A percentile compares a stretch with the other conserved stretches of the same genome.
Evolutionary conservation across 2,888 invertebrate species (phyloP).

Genomic region (Teleiodes luculella): DNA sequence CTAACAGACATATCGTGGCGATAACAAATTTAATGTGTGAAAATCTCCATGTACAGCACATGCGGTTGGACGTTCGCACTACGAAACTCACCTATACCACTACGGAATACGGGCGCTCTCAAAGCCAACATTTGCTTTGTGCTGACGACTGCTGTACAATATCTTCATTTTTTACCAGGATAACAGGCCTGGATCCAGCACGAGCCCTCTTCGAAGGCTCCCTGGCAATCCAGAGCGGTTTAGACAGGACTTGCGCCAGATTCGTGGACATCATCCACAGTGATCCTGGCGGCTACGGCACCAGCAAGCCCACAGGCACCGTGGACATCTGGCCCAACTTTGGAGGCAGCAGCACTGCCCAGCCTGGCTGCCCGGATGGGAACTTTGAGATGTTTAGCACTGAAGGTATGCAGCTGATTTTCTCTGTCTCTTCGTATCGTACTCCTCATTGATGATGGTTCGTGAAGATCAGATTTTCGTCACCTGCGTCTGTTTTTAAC

Average conservation of each 20-base stretch:
- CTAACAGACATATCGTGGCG: no score
- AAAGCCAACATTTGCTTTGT: no score
- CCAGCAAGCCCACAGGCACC: conserved; percentile 66
- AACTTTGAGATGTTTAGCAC: conserved; percentile 48
- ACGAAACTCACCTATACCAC: no score
- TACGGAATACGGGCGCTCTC: no score
- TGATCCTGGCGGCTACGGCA: conserved; percentile 80
- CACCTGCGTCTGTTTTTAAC: no score
- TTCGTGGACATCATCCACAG: conserved; percentile 84
- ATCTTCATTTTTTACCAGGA: conserved; percentile 45
- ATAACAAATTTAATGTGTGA: no score
- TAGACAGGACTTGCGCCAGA: conserved; percentile 73
- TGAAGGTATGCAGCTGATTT: conserved; percentile 43
- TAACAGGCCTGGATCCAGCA: conserved; percentile 79
- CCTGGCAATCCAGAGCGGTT: conserved; percentile 39
- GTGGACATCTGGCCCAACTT: conserved; percentile 81
- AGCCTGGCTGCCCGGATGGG: conserved; percentile 76
- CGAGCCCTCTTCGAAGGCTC: conserved; percentile 77
- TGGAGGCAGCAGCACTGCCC: conserved; percentile 48
- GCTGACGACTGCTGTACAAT: no score
- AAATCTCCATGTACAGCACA: no score
- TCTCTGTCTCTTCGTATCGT: no score
- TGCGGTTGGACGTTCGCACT: no score
- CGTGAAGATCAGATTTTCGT: no score
- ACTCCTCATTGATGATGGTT: no score